These are phyloP conservation scores for Rhinichthys osculus DNA, from an alignment of 2,797 vertebrate species.

Conservation along the genomic window DNA sequence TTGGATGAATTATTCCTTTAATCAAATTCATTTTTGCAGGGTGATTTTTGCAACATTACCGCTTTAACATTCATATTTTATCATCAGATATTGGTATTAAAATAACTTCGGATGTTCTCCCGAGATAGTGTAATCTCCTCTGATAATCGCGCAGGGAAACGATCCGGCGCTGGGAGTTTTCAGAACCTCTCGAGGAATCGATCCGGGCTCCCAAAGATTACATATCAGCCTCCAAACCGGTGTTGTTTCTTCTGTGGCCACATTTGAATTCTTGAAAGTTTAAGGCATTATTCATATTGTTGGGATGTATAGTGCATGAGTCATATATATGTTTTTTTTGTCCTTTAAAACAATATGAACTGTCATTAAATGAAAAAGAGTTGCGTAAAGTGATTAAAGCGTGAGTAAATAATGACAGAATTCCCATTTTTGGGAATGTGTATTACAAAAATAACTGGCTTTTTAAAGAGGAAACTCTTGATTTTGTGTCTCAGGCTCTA, in stretches of 20 bases:
- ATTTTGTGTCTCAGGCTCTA: too few relatives aligned
- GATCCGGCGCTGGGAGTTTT: background rate
- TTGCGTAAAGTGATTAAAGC: background rate
- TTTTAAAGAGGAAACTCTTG: too few relatives aligned
- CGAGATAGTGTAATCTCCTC: background rate
- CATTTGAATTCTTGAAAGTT: background rate
- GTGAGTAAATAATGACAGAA: background rate
- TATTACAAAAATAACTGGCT: too few relatives aligned
- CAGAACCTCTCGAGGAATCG: background rate
- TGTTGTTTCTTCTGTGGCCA: background rate
- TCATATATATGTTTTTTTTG: too few relatives aligned
- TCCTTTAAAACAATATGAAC: background rate
- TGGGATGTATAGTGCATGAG: background rate
- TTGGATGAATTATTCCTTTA: background rate
- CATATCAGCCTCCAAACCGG: background rate
- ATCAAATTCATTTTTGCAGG: background rate
- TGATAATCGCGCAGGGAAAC: background rate
- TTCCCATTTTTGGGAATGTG: background rate
- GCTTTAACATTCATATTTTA: constrained; percentile 2
- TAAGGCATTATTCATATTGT: background rate
- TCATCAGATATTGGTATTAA: constrained; percentile 5
- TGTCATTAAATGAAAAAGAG: background rate
- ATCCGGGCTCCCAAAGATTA: background rate
- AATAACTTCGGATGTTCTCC: background rate
- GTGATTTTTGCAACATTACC: background rate